These are phyloP conservation scores for Nephrotoma guestfalica DNA, from an alignment of 2,888 invertebrate species.

Conservation along the genomic window DNA sequence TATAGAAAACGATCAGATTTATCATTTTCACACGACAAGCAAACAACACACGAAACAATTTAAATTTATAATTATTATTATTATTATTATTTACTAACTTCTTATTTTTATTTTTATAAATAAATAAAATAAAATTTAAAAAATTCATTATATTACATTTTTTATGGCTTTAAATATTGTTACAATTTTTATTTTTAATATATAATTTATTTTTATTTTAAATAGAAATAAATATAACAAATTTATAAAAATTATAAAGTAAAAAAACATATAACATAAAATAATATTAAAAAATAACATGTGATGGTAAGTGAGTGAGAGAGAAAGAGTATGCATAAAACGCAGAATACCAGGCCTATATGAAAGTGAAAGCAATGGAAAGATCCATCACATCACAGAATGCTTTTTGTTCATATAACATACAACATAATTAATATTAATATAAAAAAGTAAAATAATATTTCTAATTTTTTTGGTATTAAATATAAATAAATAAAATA, in stretches of 20 bases:
- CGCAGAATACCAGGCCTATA: not conserved
- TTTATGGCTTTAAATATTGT: not conserved
- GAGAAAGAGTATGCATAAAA: not conserved
- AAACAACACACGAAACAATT: not conserved
- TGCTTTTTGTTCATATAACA: not conserved
- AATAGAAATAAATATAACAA: not conserved
- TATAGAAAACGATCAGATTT: not conserved
- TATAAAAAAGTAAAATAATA: not conserved
- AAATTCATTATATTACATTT: not conserved
- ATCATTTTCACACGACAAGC: not conserved
- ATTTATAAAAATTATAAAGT: not conserved
- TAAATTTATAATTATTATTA: not conserved
- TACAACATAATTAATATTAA: not conserved
- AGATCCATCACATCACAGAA: not conserved
- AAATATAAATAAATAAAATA: not conserved
- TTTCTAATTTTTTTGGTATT: not conserved
- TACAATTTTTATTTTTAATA: not conserved
- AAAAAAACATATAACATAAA: not conserved
- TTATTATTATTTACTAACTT: not conserved
- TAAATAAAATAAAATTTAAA: not conserved
- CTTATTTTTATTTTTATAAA: not conserved
- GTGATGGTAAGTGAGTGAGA: not conserved
- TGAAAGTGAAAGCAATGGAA: not conserved
- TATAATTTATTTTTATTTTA: not conserved
- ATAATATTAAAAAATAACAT: not conserved